Conservation (phyloP, 2,888 invertebrate species). For the Scaeva pyrastri region DNA sequence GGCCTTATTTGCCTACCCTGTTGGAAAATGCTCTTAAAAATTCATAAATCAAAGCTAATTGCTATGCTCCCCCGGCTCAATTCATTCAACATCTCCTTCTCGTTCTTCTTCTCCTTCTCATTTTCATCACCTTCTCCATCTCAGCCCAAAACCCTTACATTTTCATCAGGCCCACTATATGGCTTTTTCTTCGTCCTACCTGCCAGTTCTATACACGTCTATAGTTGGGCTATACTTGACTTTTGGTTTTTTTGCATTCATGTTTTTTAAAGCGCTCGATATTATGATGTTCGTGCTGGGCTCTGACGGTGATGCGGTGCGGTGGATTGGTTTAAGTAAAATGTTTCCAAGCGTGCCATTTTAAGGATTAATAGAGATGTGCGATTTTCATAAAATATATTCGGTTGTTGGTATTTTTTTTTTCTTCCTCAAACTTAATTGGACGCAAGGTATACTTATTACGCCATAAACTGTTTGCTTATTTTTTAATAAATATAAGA, state of each 20-base stretch:
- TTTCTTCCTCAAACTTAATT: constrained; percentile 1
- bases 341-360: constrained; percentile 36
- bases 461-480: background rate
- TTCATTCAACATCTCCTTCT: background rate
- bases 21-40: constrained; percentile 54
- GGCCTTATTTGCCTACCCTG: constrained; percentile 39
- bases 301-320: background rate
- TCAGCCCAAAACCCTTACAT: background rate
- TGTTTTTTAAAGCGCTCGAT: background rate
- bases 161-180: too few relatives aligned
- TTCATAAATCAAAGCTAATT: constrained; percentile 72
- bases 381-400: background rate
- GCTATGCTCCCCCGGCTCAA: constrained; percentile 30
- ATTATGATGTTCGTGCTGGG: background rate
- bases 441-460: background rate
- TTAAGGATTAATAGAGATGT: constrained; percentile 15
- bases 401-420: background rate
- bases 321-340: background rate
- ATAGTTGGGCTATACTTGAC: constrained; percentile 23
- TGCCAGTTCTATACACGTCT: too few relatives aligned
- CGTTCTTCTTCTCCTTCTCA: background rate
- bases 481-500: background rate
- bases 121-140: background rate
- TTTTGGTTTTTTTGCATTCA: constrained; percentile 20
- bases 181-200: background rate